Percentiles rank a stretch among this genome's conserved stretches.
Evolutionary conservation across 2,797 vertebrate species (phyloP).

Genomic region (Chelonia mydas): DNA sequence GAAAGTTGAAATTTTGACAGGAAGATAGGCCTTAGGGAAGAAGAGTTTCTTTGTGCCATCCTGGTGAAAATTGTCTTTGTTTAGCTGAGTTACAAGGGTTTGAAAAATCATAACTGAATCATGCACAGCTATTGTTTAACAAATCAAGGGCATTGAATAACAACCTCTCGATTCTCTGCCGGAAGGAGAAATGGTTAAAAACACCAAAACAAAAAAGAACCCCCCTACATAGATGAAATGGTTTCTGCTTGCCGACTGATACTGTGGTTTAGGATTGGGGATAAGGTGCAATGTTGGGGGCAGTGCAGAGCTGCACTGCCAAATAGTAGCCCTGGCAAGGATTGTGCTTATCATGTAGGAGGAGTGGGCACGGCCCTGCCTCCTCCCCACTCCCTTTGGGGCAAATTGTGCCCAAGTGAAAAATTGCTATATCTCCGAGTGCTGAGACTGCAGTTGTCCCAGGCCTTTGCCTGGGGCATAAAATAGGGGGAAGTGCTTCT

Average conservation of each 20-base stretch:
- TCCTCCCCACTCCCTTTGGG: neutral
- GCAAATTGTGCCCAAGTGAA: neutral
- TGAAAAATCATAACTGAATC: neutral
- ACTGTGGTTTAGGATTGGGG: neutral
- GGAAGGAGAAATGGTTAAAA: neutral
- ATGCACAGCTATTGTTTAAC: neutral
- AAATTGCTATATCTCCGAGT: neutral
- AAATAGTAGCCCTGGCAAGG: neutral
- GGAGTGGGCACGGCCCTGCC: neutral
- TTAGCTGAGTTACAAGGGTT: neutral
- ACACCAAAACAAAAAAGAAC: neutral
- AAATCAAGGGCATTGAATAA: neutral
- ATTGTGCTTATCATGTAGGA: neutral
- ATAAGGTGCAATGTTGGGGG: neutral
- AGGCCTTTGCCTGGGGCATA: neutral
- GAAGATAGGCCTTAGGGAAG: accelerated
- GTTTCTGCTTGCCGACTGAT: neutral
- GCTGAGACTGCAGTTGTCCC: neutral
- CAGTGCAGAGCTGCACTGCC: neutral
- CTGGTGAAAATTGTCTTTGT: slow-evolving; percentile 15
- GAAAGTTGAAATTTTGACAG: neutral
- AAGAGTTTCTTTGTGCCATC: neutral
- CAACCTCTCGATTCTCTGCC: neutral
- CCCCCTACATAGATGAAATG: neutral
- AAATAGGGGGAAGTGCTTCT: neutral